Evolutionary conservation across 2,113 vertebrate genomes (phyloP).

Genomic region (Leucosticte australis): DNA sequence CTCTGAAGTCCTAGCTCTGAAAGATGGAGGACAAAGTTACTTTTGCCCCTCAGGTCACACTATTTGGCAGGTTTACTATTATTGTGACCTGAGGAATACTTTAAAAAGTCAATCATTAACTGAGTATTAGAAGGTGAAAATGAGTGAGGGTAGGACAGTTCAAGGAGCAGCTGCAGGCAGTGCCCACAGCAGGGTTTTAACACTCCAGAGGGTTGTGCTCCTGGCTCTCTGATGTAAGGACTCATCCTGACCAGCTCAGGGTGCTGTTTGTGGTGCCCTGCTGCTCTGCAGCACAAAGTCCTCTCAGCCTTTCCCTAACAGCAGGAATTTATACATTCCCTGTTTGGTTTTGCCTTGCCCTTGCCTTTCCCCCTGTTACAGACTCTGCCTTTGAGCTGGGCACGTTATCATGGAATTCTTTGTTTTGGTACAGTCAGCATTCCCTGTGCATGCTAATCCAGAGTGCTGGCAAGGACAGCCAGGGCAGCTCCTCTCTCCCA

Average conservation of each 20-base stretch:
- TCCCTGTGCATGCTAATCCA: background rate
- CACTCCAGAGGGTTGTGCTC: background rate
- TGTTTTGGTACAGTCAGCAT: background rate
- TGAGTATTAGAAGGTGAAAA: background rate
- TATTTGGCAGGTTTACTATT: background rate
- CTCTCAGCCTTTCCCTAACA: background rate
- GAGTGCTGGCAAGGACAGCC: background rate
- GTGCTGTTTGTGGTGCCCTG: background rate
- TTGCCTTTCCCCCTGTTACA: background rate
- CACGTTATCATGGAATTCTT: rapidly evolving
- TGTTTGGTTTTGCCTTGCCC: background rate
- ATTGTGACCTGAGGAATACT: background rate
- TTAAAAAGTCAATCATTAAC: background rate
- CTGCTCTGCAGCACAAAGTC: background rate
- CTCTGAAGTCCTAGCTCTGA: background rate
- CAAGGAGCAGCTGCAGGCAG: background rate
- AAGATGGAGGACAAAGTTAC: background rate
- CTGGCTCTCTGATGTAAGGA: background rate
- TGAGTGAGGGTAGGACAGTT: background rate
- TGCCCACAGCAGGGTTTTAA: background rate
- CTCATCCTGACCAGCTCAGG: background rate
- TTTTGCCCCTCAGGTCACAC: background rate
- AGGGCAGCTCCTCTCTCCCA: background rate
- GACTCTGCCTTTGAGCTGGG: background rate
- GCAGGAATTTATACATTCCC: background rate